Percentiles rank a stretch among this genome's conserved stretches.
phyloP scores from a whole-genome alignment of 2,797 vertebrate species.

The Pampus argenteus region DNA sequence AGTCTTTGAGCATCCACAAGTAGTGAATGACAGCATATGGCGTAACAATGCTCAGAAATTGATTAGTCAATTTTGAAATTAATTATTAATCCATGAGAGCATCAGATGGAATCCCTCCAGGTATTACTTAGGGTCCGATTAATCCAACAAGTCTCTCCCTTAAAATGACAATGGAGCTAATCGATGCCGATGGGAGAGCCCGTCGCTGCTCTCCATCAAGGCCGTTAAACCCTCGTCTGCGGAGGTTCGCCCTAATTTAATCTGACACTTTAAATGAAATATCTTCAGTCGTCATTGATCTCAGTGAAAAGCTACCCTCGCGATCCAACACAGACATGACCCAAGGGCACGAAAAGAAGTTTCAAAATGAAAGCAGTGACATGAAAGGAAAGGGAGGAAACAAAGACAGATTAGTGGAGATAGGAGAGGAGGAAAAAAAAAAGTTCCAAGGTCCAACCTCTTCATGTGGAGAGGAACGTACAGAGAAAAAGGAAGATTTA shows the following conservation, averaged over 20 bases:
- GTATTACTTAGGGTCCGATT: slow-evolving; percentile 54
- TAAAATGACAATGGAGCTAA: slow-evolving; percentile 67
- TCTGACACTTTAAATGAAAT: slow-evolving; percentile 64
- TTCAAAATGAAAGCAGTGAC: slow-evolving; percentile 53
- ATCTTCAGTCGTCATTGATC: slow-evolving; percentile 66
- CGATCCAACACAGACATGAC: slow-evolving; percentile 35
- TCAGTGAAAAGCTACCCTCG: slow-evolving; percentile 34
- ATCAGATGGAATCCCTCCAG: slow-evolving; percentile 55
- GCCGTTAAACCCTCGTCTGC: slow-evolving; percentile 56
- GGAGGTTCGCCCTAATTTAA: slow-evolving; percentile 53
- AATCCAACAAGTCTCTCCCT: slow-evolving; percentile 61
- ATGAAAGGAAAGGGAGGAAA: slow-evolving; percentile 44
- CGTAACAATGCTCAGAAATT: slow-evolving; percentile 23
- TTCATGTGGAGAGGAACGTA: neutral
- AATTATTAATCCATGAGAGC: slow-evolving; percentile 40
- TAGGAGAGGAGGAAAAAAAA: slow-evolving; percentile 7
- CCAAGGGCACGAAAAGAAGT: slow-evolving; percentile 43
- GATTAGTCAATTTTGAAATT: slow-evolving; percentile 25
- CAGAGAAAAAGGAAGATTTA: too few relatives aligned
- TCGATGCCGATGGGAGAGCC: slow-evolving; percentile 61
- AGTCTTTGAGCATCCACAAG: slow-evolving; percentile 28
- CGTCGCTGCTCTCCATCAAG: slow-evolving; percentile 45
- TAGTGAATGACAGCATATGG: neutral
- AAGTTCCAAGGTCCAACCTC: neutral
- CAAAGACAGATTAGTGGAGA: slow-evolving; percentile 21